Percentiles rank a stretch among this genome's conserved stretches.
Evolutionary conservation across 2,797 vertebrate genomes (phyloP).

Genomic region (Botia kubotai): DNA sequence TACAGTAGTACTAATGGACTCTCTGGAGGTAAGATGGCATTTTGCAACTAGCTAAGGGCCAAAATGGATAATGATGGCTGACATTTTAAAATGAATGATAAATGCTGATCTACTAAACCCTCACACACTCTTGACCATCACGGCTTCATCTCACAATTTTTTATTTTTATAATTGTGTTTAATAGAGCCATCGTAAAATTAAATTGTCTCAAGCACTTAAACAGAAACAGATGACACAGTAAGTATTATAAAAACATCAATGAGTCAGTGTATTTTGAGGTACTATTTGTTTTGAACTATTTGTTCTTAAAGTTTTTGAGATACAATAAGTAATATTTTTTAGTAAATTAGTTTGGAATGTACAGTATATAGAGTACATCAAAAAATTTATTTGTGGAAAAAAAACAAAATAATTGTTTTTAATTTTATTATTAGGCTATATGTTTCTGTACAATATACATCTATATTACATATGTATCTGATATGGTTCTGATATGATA

Average conservation of each 20-base stretch:
- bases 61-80: slow-evolving; percentile 39
- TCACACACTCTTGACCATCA: slow-evolving; percentile 41
- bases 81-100: slow-evolving; percentile 45
- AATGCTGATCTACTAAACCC: slow-evolving; percentile 54
- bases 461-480: not conserved
- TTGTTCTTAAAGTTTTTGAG: not conserved
- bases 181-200: slow-evolving; percentile 52
- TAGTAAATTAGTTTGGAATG: too few relatives aligned
- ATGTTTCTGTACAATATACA: too few relatives aligned
- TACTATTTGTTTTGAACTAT: slow-evolving; percentile 27
- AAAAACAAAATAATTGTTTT: too few relatives aligned
- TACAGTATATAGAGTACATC: too few relatives aligned
- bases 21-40: slow-evolving; percentile 27
- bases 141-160: slow-evolving; percentile 48
- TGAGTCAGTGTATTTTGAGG: slow-evolving; percentile 39
- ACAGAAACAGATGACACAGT: slow-evolving; percentile 38
- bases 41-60: slow-evolving; percentile 26
- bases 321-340: not conserved
- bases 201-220: slow-evolving; percentile 55
- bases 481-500: slow-evolving; percentile 75
- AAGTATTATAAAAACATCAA: slow-evolving; percentile 56
- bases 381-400: too few relatives aligned
- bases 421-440: too few relatives aligned
- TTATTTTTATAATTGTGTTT: slow-evolving; percentile 50
- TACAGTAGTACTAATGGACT: slow-evolving; percentile 44